A percentile compares a stretch with the other conserved stretches of the same genome.
Conservation (phyloP, 2,797 vertebrate genomes). For the Phalloptychus januarius region DNA sequence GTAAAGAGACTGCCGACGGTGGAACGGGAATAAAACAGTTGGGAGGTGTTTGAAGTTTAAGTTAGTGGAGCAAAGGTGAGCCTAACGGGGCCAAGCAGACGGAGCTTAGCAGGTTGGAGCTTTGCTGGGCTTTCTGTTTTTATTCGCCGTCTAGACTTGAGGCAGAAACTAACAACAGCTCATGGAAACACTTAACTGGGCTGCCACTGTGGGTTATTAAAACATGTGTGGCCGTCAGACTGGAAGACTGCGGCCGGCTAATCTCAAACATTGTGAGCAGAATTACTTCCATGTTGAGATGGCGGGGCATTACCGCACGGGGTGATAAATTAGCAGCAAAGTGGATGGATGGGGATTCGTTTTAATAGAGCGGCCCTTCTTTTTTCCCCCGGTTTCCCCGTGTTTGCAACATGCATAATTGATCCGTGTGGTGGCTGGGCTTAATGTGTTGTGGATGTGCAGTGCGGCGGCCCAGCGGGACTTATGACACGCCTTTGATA, state of each 20-base stretch:
- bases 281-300: conserved; percentile 47
- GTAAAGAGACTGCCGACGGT: conserved; percentile 16
- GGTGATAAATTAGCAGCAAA: conserved; percentile 56
- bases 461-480: conserved; percentile 56
- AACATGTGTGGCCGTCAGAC: conserved; percentile 2
- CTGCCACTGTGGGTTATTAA: conserved; percentile 16
- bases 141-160: conserved; percentile 31
- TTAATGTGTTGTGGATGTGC: conserved; percentile 61
- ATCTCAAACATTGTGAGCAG: conserved; percentile 14
- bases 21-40: conserved; percentile 36
- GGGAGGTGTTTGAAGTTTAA: conserved; percentile 40
- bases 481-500: conserved; percentile 67
- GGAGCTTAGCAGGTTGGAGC: conserved; percentile 11
- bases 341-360: conserved; percentile 50
- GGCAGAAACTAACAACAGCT: conserved; percentile 30
- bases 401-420: conserved; percentile 67
- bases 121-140: conserved; percentile 23
- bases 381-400: conserved; percentile 33
- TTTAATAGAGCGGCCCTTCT: conserved; percentile 37
- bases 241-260: conserved; percentile 3
- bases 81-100: conserved; percentile 24
- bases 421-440: conserved; percentile 53
- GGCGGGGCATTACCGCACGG: conserved; percentile 44
- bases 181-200: conserved; percentile 21
- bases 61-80: conserved; percentile 62